Base-by-base conservation (phyloP, 2,888 invertebrate species). In the Villa cingulata region DNA sequence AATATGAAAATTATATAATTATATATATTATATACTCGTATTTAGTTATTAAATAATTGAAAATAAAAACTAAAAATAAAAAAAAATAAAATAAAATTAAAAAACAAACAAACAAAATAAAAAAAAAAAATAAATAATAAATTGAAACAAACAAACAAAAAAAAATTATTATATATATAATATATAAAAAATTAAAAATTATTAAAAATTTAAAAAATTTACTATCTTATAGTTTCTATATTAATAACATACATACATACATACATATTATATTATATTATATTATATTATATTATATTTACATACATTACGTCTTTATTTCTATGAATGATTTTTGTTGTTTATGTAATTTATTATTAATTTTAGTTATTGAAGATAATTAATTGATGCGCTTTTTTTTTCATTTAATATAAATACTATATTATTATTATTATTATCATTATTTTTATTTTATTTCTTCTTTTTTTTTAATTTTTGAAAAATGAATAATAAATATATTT, bases 301-400 rank as follows among this genome's bases (percentile, higher is more conserved):
- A 32, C 12, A 9, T 32, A 32, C 12, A 14, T 12, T 32, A 12
- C 12, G 1, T 27, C 41, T 44, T 44, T 46, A 47, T 42, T 49
- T 49, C 50, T 49, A n/a, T n/a, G n/a, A n/a, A n/a, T n/a, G n/a
- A n/a, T 53, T 54, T 56, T 53, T 52, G 52, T 53, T 53, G 54
- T 55, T 55, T 51, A 55, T 56, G 49, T 56, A 56, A 56, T 55
- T 56, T 56, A 56, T 56, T 56, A 47, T 54, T 56, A 56, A 56
- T 56, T 56, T 56, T 56, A 56, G 56, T 55, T 56, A 48, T 54
- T 23, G 7, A 23, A 23, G 7, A 23, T 23, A 6, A 6, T 6
- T 23, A 23, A 23, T 51, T 51, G 51, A 48, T 44, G 43, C 48
- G 48, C 48, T 48, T 48, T 54, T 53, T 29, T 48, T 52, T 50